These are phyloP conservation scores for Gobio gobio DNA, from an alignment of 2,113 vertebrate species.

Conservation along the genomic window DNA sequence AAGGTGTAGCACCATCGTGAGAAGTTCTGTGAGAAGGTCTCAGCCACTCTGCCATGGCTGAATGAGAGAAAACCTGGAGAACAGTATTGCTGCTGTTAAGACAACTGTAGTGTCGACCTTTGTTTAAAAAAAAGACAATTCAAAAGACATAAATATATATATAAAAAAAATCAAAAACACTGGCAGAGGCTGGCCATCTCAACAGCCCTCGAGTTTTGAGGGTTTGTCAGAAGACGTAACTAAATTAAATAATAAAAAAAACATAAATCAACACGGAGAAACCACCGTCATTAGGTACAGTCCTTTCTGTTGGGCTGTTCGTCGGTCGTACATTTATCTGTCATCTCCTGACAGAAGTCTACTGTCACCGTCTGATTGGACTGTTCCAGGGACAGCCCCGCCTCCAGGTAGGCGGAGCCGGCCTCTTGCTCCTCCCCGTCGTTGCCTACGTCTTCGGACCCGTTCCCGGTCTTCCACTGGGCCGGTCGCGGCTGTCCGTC, in stretches of 20 bases:
- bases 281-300: constrained; percentile 80
- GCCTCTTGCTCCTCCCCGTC: constrained; percentile 77
- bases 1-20: constrained; percentile 76
- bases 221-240: constrained; percentile 73
- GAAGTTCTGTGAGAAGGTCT: constrained; percentile 70
- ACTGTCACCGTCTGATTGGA: constrained; percentile 95
- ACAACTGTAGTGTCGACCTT: constrained; percentile 84
- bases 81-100: constrained; percentile 86
- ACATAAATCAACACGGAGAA: constrained; percentile 54
- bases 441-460: constrained; percentile 58
- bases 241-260: constrained; percentile 74
- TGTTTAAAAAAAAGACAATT: constrained; percentile 64
- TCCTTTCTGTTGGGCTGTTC: constrained; percentile 94
- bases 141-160: constrained; percentile 76
- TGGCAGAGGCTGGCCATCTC: constrained; percentile 85
- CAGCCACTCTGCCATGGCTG: constrained; percentile 71
- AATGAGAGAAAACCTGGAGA: constrained; percentile 75
- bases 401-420: constrained; percentile 78
- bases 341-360: constrained; percentile 99
- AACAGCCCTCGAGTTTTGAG: constrained; percentile 70
- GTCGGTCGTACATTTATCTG: constrained; percentile 98
- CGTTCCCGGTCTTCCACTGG: constrained; percentile 74
- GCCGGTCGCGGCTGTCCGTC: constrained; percentile 80
- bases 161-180: constrained; percentile 71
- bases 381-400: constrained; percentile 81